Percentiles rank a stretch among this genome's conserved stretches.
These are phyloP conservation scores for Ips typographus DNA, from an alignment of 1,140 invertebrate species.

Conservation along the genomic window DNA sequence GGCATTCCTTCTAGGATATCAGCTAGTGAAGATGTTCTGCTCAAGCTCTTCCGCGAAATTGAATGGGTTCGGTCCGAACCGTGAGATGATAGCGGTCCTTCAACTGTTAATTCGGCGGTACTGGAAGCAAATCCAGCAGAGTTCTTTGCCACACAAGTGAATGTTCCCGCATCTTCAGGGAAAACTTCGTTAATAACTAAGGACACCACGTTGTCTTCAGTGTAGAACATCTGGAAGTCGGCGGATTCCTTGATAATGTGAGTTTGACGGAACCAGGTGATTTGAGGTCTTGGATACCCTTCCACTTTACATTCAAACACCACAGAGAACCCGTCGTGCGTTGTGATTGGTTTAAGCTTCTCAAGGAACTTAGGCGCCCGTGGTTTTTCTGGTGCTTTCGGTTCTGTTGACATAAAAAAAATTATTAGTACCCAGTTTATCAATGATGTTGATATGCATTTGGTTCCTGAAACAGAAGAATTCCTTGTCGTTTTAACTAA, in stretches of 20 bases:
- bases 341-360: constrained; percentile 80
- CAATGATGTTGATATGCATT: constrained; percentile 2
- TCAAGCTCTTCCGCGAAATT: constrained; percentile 77
- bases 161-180: constrained; percentile 94
- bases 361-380: constrained; percentile 82
- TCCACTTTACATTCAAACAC: constrained; percentile 90
- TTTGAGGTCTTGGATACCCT: constrained; percentile 84
- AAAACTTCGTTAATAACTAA: constrained; percentile 94
- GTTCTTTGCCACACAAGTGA: constrained; percentile 96
- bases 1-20: constrained; percentile 91
- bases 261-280: constrained; percentile 93
- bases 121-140: constrained; percentile 89
- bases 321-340: constrained; percentile 82
- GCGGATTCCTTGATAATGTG: constrained; percentile 87
- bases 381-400: constrained; percentile 72
- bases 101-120: constrained; percentile 85
- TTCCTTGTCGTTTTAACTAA: no score
- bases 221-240: constrained; percentile 92
- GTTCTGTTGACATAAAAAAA: constrained; percentile 61
- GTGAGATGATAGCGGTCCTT: constrained; percentile 84
- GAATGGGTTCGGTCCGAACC: constrained; percentile 76
- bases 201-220: constrained; percentile 88
- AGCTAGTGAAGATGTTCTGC: constrained; percentile 84
- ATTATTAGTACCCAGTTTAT: background rate
- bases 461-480: no score